phyloP scores from a whole-genome alignment of 2,797 vertebrate genomes.

The Phataginus tricuspis region DNA sequence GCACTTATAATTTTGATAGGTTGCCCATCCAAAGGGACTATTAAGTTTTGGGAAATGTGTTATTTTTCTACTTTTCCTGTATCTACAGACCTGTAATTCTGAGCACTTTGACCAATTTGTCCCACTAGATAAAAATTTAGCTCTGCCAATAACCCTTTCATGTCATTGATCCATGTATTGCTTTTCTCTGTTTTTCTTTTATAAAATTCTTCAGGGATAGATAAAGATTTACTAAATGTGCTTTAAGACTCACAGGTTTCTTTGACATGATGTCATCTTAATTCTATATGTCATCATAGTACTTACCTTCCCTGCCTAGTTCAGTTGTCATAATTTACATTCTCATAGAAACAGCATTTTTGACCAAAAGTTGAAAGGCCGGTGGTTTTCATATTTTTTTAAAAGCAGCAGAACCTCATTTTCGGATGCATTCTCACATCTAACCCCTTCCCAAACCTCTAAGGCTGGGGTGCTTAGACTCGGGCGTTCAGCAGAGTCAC shows the following conservation, averaged over 20 bases:
- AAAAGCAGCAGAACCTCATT: conserved; percentile 30
- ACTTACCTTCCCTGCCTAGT: background rate
- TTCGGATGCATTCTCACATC: background rate
- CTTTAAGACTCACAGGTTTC: background rate
- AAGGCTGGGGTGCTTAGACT: background rate
- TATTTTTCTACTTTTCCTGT: background rate
- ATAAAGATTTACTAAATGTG: background rate
- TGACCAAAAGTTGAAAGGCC: background rate
- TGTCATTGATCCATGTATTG: background rate
- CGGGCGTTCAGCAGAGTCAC: background rate
- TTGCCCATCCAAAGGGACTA: background rate
- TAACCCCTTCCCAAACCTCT: background rate
- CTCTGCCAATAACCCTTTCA: background rate
- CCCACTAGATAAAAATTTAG: background rate
- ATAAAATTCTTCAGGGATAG: background rate
- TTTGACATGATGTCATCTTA: background rate
- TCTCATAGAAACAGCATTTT: background rate
- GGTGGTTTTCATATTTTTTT: background rate
- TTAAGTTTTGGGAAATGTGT: background rate
- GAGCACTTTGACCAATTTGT: background rate
- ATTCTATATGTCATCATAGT: background rate
- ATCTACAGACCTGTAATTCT: background rate
- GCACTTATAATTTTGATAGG: background rate
- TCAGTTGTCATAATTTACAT: background rate
- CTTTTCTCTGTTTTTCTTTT: background rate